These are phyloP conservation scores for Gallinago undulata DNA, from an alignment of 2,113 vertebrate genomes.

Conservation along the genomic window DNA sequence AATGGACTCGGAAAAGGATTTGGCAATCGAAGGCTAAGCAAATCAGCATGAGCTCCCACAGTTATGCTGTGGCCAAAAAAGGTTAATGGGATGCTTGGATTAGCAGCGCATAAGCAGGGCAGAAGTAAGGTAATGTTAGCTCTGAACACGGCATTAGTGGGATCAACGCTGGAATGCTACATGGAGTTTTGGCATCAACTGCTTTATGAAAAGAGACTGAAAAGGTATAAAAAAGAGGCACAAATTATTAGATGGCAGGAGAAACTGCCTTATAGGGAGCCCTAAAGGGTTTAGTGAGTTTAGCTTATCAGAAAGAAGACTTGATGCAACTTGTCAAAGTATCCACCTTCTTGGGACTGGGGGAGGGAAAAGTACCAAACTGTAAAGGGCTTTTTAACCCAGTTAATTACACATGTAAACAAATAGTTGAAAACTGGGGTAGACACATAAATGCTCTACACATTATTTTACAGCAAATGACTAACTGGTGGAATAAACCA, in stretches of 20 bases:
- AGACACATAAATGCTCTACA: not conserved
- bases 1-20: not conserved
- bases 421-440: not conserved
- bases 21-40: not conserved
- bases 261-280: not conserved
- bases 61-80: not conserved
- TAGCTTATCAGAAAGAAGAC: not conserved
- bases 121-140: not conserved
- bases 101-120: not conserved
- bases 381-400: not conserved
- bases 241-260: not conserved
- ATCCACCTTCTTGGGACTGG: rapidly evolving
- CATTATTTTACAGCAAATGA: not conserved
- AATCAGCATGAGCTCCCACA: not conserved
- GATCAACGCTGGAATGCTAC: not conserved
- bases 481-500: not conserved
- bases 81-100: slow-evolving; percentile 17
- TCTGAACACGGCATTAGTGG: not conserved
- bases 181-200: not conserved
- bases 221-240: not conserved
- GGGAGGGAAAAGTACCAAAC: not conserved
- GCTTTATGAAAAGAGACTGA: not conserved
- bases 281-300: not conserved
- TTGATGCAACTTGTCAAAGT: not conserved
- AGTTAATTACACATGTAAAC: not conserved